Conservation (phyloP, 1,140 invertebrate genomes). For the Bradysia coprophila region DNA sequence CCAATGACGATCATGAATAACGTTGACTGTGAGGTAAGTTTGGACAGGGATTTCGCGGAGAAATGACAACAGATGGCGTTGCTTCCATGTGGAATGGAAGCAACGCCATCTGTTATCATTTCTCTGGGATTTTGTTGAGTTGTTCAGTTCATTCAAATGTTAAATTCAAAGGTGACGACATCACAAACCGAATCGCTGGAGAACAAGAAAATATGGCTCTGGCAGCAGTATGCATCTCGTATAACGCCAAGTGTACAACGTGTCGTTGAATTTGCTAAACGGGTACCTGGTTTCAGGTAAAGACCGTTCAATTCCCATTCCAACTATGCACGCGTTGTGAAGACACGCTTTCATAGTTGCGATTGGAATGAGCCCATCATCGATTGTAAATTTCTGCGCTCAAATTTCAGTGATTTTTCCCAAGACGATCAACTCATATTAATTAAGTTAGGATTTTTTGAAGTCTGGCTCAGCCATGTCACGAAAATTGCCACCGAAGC, state of each 20-base stretch:
- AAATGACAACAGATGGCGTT: too few species aligned
- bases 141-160: too few species aligned
- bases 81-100: too few species aligned
- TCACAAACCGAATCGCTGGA: conserved; percentile 46
- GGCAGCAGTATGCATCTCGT: conserved; percentile 58
- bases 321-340: too few species aligned
- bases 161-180: conserved; percentile 42
- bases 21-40: conserved; percentile 5
- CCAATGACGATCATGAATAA: conserved; percentile 27
- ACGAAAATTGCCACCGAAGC: conserved; percentile 53
- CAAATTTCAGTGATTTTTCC: conserved; percentile 51
- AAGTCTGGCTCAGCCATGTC: conserved; percentile 84
- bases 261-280: conserved; percentile 86
- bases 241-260: conserved; percentile 75
- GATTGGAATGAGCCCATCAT: too few species aligned
- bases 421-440: conserved; percentile 89
- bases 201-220: conserved; percentile 48
- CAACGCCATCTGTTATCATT: too few species aligned
- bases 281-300: conserved; percentile 81
- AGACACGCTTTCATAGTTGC: too few species aligned
- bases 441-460: conserved; percentile 92
- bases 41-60: too few species aligned
- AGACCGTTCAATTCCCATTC: too few species aligned
- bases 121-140: too few species aligned
- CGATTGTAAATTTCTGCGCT: too few species aligned